Conservation (phyloP, 2,113 vertebrate species). For the Amazona vittata region DNA sequence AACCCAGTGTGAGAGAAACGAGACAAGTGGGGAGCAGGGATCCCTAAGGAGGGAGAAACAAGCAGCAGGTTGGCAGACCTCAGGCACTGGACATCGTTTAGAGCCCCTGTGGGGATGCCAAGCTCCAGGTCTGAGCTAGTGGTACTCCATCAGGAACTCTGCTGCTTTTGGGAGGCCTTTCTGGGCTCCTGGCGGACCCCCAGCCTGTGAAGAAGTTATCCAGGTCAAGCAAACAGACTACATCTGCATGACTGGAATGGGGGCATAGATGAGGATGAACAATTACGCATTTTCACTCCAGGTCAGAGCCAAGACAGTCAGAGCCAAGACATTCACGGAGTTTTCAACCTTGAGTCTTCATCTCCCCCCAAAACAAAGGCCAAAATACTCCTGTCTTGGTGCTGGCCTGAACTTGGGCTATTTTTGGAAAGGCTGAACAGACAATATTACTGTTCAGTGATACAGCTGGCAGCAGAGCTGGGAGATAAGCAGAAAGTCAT, state of each 20-base stretch:
- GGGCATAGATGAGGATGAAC: background rate
- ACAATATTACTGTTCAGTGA: background rate
- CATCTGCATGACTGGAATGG: background rate
- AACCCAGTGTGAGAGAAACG: background rate
- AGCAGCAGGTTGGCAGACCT: background rate
- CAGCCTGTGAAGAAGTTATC: background rate
- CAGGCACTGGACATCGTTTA: background rate
- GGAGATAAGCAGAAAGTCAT: background rate
- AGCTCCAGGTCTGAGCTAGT: background rate
- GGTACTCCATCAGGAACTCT: background rate
- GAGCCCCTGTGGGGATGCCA: background rate
- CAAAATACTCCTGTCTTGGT: background rate
- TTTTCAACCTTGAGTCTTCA: background rate
- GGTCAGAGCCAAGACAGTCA: no score
- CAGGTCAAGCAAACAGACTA: accelerated
- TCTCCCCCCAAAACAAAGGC: background rate
- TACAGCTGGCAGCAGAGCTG: background rate
- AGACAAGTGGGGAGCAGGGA: no score
- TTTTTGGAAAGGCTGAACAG: background rate
- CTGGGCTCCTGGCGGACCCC: background rate
- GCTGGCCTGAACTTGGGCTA: background rate
- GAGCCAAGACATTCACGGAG: accelerated
- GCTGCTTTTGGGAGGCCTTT: background rate
- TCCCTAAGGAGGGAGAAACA: background rate
- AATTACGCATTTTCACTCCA: accelerated